Evolutionary conservation across 2,797 vertebrate species (phyloP).

Genomic region (Cygnus olor): DNA sequence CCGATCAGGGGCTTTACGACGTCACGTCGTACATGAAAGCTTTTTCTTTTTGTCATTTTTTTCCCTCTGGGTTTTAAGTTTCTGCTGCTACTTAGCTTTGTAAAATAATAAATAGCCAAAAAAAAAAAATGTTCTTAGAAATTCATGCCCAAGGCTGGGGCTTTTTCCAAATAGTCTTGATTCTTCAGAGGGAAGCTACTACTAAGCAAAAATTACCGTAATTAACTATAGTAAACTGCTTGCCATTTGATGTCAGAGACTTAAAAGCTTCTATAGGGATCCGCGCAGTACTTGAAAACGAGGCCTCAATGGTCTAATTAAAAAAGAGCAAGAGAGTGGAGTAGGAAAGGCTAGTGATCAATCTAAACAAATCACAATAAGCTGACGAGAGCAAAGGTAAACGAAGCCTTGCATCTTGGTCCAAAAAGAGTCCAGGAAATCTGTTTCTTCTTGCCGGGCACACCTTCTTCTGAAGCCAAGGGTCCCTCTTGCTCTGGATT

Average conservation of each 20-base stretch:
- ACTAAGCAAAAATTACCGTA: constrained; percentile 66
- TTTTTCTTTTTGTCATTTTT: constrained; percentile 10
- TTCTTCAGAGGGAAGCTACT: constrained; percentile 54
- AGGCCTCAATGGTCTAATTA: constrained; percentile 58
- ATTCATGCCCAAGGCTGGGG: constrained; percentile 57
- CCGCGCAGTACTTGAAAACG: constrained; percentile 27
- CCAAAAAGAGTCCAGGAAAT: neutral
- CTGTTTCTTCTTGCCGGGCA: neutral
- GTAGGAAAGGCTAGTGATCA: neutral
- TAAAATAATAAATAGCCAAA: constrained; percentile 53
- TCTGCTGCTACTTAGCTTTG: constrained; percentile 21
- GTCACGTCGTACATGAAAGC: neutral
- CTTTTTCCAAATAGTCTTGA: constrained; percentile 63
- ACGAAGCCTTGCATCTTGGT: neutral
- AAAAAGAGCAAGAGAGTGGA: neutral
- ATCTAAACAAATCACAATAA: constrained; percentile 20
- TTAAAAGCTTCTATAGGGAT: constrained; percentile 60
- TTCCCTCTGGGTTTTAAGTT: constrained; percentile 31
- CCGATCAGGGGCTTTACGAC: too few species aligned
- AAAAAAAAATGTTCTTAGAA: constrained; percentile 64
- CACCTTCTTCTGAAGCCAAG: neutral
- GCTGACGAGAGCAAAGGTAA: constrained; percentile 2
- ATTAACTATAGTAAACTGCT: constrained; percentile 63
- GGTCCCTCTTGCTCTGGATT: neutral
- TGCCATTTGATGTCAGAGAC: constrained; percentile 58